Conservation (phyloP, 2,113 vertebrate genomes). For the Paralichthys olivaceus region DNA sequence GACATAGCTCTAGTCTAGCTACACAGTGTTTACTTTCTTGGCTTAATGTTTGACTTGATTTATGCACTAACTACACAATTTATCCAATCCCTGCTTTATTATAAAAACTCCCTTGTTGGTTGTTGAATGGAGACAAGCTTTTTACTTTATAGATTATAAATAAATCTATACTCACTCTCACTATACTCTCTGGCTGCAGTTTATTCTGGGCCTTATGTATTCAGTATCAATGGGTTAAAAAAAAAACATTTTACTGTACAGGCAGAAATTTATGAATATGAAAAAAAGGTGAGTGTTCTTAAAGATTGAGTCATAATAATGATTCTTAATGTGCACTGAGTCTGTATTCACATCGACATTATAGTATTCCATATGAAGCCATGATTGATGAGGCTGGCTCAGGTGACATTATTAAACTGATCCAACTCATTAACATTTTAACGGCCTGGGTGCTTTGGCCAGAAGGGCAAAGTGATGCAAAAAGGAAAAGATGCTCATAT, state of each 20-base stretch:
- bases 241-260: neutral
- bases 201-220: neutral
- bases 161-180: neutral
- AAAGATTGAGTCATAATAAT: slow-evolving; percentile 6
- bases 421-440: slow-evolving; percentile 80
- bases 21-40: neutral
- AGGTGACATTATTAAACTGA: slow-evolving; percentile 80
- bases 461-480: slow-evolving; percentile 50
- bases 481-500: slow-evolving; percentile 27
- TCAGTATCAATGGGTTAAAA: neutral
- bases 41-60: neutral
- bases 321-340: slow-evolving; percentile 53
- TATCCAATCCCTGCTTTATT: neutral
- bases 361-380: slow-evolving; percentile 59
- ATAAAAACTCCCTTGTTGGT: neutral
- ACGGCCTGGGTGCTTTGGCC: slow-evolving; percentile 57
- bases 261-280: neutral
- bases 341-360: slow-evolving; percentile 66
- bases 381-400: slow-evolving; percentile 69
- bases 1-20: neutral
- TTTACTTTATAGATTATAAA: neutral
- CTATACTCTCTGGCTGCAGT: neutral
- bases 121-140: neutral
- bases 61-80: neutral
- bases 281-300: neutral